Evolutionary conservation across 2,113 vertebrate species (phyloP), one percentile per base, ranked within the genome.

Genomic region (Urocolius indicus): DNA sequence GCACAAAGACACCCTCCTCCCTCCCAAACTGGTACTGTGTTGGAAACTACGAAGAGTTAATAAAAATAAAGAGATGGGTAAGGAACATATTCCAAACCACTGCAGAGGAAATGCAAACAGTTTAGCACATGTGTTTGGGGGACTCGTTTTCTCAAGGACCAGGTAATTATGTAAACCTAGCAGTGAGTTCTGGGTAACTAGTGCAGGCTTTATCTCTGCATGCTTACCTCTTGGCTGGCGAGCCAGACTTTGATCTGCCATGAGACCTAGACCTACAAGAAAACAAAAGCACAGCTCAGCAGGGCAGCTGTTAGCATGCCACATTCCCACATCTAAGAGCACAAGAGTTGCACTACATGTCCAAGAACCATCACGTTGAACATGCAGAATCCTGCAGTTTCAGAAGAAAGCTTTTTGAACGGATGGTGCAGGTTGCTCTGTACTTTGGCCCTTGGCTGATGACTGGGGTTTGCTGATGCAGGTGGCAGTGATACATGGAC

Each of bases 231-330:
- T 97, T 97, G 82, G 94, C 94, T 0, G 80, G 96, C 0, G 96
- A 96, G 88, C n/a, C 95, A 38, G 96, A 97, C 58, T 97, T 97
- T 65, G 96, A 97, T 92, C 96, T 97, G 89, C 95, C 96, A 17
- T 93, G 96, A 81, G 96, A 97, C 62, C 96, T 93, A 32, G 96
- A 97, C 89, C 96, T 97, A 79, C 68, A 90, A 55, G 1, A 73
- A 75, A 30, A 77, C 43, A 66, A 71, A 58, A 67, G 9, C n/a
- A 81, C 10, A 67, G 65, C 62, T 96, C 73, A 97, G 73, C 61
- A 93, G 48, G 69, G 38, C 74, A 78, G 45, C 58, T 29, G 38
- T 45, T 3, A 63, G 57, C 59, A n/a, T 3, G 13, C 26, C 26
- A 27, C 3, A 21, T 23, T 77, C 34, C 66, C 46, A 19, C 0